Conservation (phyloP, 2,797 vertebrate species). For the Syndactyla subalaris region DNA sequence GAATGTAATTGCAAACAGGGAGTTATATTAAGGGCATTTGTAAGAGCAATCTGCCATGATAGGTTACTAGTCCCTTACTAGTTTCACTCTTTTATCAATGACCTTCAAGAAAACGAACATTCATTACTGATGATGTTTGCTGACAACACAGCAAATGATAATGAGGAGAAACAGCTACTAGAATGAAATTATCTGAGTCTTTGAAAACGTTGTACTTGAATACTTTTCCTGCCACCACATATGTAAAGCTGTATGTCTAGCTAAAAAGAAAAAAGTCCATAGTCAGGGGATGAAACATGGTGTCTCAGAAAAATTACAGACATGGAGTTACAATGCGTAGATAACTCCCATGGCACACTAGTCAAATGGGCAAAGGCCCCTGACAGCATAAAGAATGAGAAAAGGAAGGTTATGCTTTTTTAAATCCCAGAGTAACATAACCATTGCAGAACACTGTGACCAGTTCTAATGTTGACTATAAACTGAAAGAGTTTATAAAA, state of each 20-base stretch:
- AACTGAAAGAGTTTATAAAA: conserved; percentile 21
- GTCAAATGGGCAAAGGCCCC: background rate
- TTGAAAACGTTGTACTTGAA: background rate
- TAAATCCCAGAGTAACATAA: conserved; percentile 9
- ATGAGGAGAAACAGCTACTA: background rate
- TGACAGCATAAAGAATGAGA: background rate
- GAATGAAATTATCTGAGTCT: background rate
- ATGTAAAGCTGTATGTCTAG: background rate
- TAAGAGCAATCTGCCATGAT: background rate
- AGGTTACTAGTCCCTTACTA: background rate
- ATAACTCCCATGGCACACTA: background rate
- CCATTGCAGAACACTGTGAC: background rate
- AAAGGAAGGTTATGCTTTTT: conserved; percentile 21
- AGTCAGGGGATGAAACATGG: background rate
- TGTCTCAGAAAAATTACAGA: background rate
- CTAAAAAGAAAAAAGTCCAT: background rate
- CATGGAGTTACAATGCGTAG: background rate
- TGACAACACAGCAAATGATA: conserved; percentile 24
- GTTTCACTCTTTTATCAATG: background rate
- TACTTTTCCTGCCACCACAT: background rate
- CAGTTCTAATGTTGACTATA: background rate
- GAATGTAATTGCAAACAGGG: conserved; percentile 61
- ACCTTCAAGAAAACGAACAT: conserved; percentile 6
- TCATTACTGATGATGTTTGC: conserved; percentile 22
- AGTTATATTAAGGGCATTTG: conserved; percentile 34